Evolutionary conservation across 1,140 invertebrate genomes (phyloP).

Genomic region (Caenorhabditis remanei): DNA sequence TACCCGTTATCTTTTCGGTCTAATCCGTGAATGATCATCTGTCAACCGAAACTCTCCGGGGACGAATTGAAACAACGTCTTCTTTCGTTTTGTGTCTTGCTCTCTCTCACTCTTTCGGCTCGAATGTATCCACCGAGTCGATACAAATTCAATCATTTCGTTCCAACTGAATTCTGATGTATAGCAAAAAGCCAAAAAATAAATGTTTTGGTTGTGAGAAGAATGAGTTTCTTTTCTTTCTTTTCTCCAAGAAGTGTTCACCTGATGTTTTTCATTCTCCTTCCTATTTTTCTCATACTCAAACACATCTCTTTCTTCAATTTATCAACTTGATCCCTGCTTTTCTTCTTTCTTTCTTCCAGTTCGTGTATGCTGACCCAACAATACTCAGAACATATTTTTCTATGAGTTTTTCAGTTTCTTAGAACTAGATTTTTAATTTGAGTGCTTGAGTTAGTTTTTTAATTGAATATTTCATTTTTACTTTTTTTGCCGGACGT

Average conservation of each 20-base stretch:
- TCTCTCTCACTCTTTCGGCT: background rate
- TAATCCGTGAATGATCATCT: constrained; percentile 37
- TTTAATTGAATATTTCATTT: too few relatives aligned
- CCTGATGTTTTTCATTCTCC: too few relatives aligned
- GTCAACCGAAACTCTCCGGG: background rate
- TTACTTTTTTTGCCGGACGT: too few relatives aligned
- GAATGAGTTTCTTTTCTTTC: too few relatives aligned
- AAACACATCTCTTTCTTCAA: background rate
- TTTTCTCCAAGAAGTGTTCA: too few relatives aligned
- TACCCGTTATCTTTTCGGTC: background rate
- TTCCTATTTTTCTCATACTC: too few relatives aligned
- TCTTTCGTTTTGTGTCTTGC: constrained; percentile 35
- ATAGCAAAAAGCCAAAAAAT: background rate
- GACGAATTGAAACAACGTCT: background rate
- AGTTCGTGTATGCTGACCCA: background rate
- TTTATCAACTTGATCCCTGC: constrained; percentile 3
- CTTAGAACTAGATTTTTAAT: too few relatives aligned
- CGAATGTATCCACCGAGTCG: background rate
- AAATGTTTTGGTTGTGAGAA: background rate
- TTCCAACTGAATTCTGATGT: background rate
- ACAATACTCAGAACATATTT: too few relatives aligned
- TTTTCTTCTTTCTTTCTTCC: background rate
- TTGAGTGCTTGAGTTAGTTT: too few relatives aligned
- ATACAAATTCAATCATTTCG: constrained; percentile 50
- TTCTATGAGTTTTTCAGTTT: too few relatives aligned